Evolutionary conservation across 2,888 invertebrate species (phyloP), one percentile per base, ranked within the genome.

Genomic region (Atethmia centrago): DNA sequence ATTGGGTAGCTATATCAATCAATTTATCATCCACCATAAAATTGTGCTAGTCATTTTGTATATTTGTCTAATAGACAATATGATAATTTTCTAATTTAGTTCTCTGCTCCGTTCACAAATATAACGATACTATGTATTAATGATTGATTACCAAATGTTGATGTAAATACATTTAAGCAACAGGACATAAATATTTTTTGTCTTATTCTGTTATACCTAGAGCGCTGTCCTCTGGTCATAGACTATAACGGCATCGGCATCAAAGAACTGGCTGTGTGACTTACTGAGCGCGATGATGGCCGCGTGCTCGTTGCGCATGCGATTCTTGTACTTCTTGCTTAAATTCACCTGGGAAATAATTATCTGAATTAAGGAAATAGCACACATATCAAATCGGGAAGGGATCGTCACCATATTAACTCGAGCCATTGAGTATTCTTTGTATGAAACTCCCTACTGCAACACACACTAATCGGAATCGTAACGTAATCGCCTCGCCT

Each of bases 161-260:
- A 64, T 64, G 31, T 64, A 31, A 31, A 64, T 19, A 51, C 31
- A n/a, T 64, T 10, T 31, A 62, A 51, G 51, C 51, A 47, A 47
- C 47, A n/a, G 19, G 31, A n/a, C n/a, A n/a, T 64, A 19, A 19
- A 51, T 8, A 36, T 0, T 0, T 36, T 19, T n/a, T 12, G 36
- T 36, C 31, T n/a, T 21, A 16, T 47, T 36, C 16, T 19, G 10
- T 42, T 14, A 8, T 9, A 21, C 36, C 94, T 96, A 98, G 65
- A 98, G 97, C 14, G 98, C 98, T 49, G 98, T 98, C 83, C 98
- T 95, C 95, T 98, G 98, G 90, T 98, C 98, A 91, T 98, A 98
- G 16, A 98, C 98, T 79, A 98, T 98, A 80, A 98, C 97, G 3
- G 98, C 98, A 93, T 98, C 98, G 78, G 98, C 98, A 92, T 97